phyloP scores from a whole-genome alignment of 2,797 vertebrate genomes.

The Eidolon dupreanum region DNA sequence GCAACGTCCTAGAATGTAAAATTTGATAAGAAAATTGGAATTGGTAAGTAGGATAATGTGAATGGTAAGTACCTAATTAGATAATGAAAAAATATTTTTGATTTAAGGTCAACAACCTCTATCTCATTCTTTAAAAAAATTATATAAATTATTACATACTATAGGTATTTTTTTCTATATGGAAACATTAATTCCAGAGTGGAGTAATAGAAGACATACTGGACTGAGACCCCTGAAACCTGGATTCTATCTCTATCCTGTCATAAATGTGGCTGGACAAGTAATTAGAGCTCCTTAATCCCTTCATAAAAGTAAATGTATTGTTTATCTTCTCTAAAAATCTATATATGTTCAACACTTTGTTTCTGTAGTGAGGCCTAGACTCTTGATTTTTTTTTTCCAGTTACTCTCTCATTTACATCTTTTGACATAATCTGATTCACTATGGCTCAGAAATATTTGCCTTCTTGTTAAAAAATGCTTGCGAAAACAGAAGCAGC shows the following conservation, averaged over 20 bases:
- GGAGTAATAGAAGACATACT: neutral
- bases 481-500: neutral
- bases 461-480: neutral
- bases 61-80: neutral
- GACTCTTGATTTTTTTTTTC: neutral
- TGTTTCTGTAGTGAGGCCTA: neutral
- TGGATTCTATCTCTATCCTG: accelerated
- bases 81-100: neutral
- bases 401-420: neutral
- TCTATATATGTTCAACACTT: neutral
- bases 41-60: neutral
- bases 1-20: neutral
- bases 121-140: neutral
- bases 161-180: neutral
- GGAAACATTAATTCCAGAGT: neutral
- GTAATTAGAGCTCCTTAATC: neutral
- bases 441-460: neutral
- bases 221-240: accelerated
- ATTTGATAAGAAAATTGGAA: neutral
- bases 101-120: neutral
- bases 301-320: neutral
- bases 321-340: neutral
- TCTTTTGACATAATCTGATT: neutral
- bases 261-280: neutral
- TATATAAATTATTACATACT: neutral